Evolutionary conservation across 2,888 invertebrate genomes (phyloP), one percentile per base, ranked within the genome.

Genomic region (Harpagoxenus sublaevis): DNA sequence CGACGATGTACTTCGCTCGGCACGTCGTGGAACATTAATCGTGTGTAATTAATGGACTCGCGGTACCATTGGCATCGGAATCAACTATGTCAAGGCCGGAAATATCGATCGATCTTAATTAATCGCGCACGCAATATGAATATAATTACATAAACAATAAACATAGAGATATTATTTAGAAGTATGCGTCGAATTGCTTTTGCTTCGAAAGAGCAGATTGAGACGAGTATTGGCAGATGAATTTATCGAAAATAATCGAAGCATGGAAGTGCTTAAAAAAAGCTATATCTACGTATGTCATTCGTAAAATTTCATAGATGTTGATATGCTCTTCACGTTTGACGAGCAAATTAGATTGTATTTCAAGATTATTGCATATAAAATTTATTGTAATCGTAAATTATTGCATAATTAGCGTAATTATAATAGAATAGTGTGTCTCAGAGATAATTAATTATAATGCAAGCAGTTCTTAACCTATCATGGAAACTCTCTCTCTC

Each of bases 21-120:
- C 18, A 60, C 45, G 18, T 23, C 48, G 23, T 35, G 71, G 71
- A 60, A 60, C 73, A 81, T 81, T 81, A 81, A 81, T 81, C 79
- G 39, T 51, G 60, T 60, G 73, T 81, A 79, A 79, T 79, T 71
- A 70, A 79, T 79, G 73, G 18, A 39, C 15, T 0, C 35, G n/a
- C 31, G 31, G 5, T 39, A 42, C 10, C 28, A 60, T 53, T 35
- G 35, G 18, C 28, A 65, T 53, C 51, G 42, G n/a, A 75, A 78
- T 55, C 12, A 78, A 62, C 48, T 51, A 39, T 73, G 73, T 73
- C 73, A 81, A 81, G 79, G 48, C 18, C 71, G 48, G 28, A 55
- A 79, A 73, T 81, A 62, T 51, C 60, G 73, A 73, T 3, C 48
- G n/a, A 51, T 39, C 73, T 71, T 73, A 79, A 79, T 79, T 79